phyloP scores from a whole-genome alignment of 2,888 invertebrate genomes.

The Andrena bicolor region DNA sequence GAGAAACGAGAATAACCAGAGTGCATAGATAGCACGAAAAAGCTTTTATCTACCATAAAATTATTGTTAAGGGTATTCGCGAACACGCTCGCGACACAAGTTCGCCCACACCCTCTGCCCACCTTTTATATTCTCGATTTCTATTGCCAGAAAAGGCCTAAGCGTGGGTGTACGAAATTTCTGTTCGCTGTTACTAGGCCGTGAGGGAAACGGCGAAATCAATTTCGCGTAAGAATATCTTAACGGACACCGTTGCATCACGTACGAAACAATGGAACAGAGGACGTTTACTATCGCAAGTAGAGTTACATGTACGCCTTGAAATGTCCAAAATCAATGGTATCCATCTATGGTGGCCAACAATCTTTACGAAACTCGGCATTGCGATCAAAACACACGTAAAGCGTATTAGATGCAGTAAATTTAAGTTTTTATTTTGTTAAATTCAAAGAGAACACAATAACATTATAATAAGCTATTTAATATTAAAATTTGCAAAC shows the following conservation, averaged over 20 bases:
- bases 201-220: slow-evolving; percentile 35
- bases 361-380: not conserved
- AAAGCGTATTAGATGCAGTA: not conserved
- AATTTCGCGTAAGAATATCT: slow-evolving; percentile 31
- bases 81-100: slow-evolving; percentile 28
- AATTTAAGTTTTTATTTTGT: no score
- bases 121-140: slow-evolving; percentile 51
- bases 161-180: slow-evolving; percentile 62
- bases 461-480: no score
- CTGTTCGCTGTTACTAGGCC: slow-evolving; percentile 50
- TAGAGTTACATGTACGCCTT: not conserved
- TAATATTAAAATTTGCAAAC: no score
- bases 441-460: no score
- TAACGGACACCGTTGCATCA: slow-evolving; percentile 6
- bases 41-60: slow-evolving; percentile 18
- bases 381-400: not conserved
- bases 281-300: not conserved
- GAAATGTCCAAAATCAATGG: not conserved
- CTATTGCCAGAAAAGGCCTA: slow-evolving; percentile 47
- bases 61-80: slow-evolving; percentile 35
- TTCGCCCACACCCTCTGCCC: slow-evolving; percentile 60
- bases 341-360: not conserved
- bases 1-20: not conserved
- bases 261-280: slow-evolving; percentile 10
- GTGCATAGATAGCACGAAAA: slow-evolving; percentile 10